These are phyloP conservation scores for Pectinophora gossypiella DNA, from an alignment of 1,140 invertebrate genomes.

Conservation along the genomic window DNA sequence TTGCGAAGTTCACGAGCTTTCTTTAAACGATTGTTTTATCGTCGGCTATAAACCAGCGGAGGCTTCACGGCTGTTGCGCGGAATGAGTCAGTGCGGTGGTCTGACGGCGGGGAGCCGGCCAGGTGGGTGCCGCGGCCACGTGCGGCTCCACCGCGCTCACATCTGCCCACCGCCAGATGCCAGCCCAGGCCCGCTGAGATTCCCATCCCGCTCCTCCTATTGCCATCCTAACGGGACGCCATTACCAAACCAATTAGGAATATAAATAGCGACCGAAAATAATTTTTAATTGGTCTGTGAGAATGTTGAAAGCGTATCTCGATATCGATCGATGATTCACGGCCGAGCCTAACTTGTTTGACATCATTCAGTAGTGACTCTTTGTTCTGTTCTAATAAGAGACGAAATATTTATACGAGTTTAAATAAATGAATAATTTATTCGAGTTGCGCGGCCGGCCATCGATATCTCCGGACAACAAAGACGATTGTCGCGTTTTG, in stretches of 20 bases:
- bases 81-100: conserved; percentile 32
- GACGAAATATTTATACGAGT: conserved; percentile 34
- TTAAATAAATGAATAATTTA: conserved; percentile 56
- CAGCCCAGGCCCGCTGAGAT: conserved; percentile 43
- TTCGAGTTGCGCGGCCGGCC: conserved; percentile 26
- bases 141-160: conserved; percentile 23
- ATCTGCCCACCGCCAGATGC: conserved; percentile 44
- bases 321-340: conserved; percentile 33
- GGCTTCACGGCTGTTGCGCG: conserved; percentile 22
- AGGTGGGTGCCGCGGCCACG: conserved; percentile 40
- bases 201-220: conserved; percentile 48
- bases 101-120: conserved; percentile 40
- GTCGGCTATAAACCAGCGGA: neutral
- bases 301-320: conserved; percentile 25
- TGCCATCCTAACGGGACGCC: conserved; percentile 43
- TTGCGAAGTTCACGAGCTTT: neutral
- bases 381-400: conserved; percentile 30
- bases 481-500: conserved; percentile 61
- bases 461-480: conserved; percentile 45
- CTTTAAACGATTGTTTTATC: conserved; percentile 6
- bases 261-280: conserved; percentile 42
- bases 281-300: conserved; percentile 47
- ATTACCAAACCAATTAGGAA: conserved; percentile 39
- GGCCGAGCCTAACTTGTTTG: conserved; percentile 26
- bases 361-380: conserved; percentile 27